phyloP scores from a whole-genome alignment of 2,888 invertebrate genomes.

The Sialis fuliginosa region DNA sequence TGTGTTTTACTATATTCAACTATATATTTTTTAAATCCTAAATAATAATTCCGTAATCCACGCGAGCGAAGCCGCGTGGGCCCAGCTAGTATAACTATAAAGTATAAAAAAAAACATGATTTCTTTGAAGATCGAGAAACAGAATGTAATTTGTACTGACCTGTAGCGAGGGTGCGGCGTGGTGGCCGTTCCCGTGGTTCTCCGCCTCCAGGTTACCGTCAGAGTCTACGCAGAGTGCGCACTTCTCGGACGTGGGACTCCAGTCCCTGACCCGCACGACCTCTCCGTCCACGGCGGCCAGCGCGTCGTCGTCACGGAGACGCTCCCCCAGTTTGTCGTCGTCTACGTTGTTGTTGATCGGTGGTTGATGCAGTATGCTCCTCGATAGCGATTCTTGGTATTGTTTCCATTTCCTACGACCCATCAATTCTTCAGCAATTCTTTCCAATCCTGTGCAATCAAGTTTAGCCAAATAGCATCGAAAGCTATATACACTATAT shows the following conservation, averaged over 20 bases:
- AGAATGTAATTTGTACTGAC: too few relatives aligned
- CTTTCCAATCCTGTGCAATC: conserved; percentile 71
- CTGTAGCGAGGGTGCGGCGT: too few relatives aligned
- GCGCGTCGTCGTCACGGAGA: conserved; percentile 12
- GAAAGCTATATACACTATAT: too few relatives aligned
- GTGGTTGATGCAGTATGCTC: conserved; percentile 26
- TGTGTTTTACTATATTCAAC: too few relatives aligned
- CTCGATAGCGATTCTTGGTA: conserved; percentile 56
- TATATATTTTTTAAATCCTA: too few relatives aligned
- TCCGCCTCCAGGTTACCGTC: conserved; percentile 42
- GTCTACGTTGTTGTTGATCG: conserved; percentile 10
- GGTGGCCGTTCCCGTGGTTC: conserved; percentile 8
- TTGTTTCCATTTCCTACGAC: conserved; percentile 90
- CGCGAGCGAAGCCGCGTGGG: too few relatives aligned
- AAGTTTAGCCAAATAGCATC: neutral
- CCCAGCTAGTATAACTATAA: too few relatives aligned
- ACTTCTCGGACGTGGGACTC: conserved; percentile 63
- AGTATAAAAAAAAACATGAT: too few relatives aligned
- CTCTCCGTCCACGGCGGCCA: conserved; percentile 18
- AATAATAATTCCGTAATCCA: too few relatives aligned
- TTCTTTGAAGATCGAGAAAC: too few relatives aligned
- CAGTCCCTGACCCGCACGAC: conserved; percentile 28
- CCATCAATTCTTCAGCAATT: conserved; percentile 93
- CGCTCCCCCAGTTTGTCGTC: conserved; percentile 12
- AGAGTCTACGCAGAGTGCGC: conserved; percentile 53